A percentile compares a stretch with the other conserved stretches of the same genome.
phyloP scores from a whole-genome alignment of 2,113 vertebrate species.

The Scatophagus argus region DNA sequence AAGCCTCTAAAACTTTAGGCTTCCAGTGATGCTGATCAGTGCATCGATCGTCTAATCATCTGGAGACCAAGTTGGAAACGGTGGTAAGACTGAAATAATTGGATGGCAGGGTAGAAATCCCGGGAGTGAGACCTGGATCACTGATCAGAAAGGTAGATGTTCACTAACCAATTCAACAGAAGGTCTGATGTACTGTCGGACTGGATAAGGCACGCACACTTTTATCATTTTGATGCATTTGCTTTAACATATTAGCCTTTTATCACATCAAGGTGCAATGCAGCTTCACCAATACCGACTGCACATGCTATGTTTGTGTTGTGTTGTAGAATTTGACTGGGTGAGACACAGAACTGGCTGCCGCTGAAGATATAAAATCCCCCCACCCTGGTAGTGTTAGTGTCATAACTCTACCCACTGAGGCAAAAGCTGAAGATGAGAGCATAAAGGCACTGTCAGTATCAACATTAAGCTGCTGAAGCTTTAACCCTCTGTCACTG shows the following conservation, averaged over 20 bases:
- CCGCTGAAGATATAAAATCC: constrained; percentile 40
- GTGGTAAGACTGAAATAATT: constrained; percentile 70
- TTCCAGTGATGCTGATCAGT: constrained; percentile 58
- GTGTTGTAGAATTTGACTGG: constrained; percentile 4
- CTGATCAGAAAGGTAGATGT: constrained; percentile 52
- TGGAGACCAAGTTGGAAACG: constrained; percentile 47
- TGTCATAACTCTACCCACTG: constrained; percentile 44
- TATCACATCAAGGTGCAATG: neutral
- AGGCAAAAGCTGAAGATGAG: constrained; percentile 33
- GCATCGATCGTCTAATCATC: constrained; percentile 72
- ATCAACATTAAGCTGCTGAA: constrained; percentile 62
- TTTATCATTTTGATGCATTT: neutral
- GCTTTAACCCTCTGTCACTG: constrained; percentile 59
- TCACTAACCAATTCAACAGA: constrained; percentile 6
- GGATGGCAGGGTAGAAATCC: constrained; percentile 57
- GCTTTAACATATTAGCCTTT: neutral
- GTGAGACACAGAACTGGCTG: constrained; percentile 1
- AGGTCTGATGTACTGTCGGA: constrained; percentile 15
- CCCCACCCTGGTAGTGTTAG: constrained; percentile 23
- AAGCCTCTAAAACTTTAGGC: constrained; percentile 36
- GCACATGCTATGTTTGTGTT: neutral
- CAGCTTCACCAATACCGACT: neutral
- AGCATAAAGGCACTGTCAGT: constrained; percentile 62
- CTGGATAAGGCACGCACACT: neutral
- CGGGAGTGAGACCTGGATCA: constrained; percentile 51